Evolutionary conservation across 2,113 vertebrate species (phyloP).

Genomic region (Nesospiza acunhae): DNA sequence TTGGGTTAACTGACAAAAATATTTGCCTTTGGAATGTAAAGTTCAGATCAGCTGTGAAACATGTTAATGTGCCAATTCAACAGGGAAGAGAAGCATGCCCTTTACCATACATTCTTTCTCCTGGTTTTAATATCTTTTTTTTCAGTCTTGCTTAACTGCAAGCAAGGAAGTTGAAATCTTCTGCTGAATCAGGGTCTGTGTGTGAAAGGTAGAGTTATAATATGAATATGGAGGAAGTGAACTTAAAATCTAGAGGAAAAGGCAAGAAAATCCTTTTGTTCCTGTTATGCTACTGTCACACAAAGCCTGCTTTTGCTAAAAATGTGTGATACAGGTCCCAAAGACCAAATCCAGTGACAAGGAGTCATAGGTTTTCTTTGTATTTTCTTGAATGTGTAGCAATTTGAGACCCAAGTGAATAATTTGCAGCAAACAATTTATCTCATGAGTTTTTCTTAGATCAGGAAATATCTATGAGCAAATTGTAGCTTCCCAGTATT

Average conservation of each 20-base stretch:
- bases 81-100: fast-evolving
- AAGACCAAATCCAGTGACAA: slow-evolving; percentile 10
- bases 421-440: slow-evolving; percentile 26
- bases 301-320: not conserved
- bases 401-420: slow-evolving; percentile 27
- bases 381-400: not conserved
- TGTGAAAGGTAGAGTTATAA: not conserved
- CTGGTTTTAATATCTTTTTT: not conserved
- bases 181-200: not conserved
- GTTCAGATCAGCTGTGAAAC: not conserved
- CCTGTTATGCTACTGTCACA: not conserved
- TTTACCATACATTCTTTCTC: not conserved
- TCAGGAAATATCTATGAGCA: not conserved
- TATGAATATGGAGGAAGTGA: not conserved
- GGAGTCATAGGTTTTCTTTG: slow-evolving; percentile 10
- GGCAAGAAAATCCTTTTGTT: not conserved
- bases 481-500: not conserved
- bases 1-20: not conserved
- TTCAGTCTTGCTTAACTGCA: not conserved
- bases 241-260: not conserved
- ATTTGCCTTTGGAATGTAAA: slow-evolving; percentile 14
- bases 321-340: not conserved
- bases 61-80: not conserved
- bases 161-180: not conserved
- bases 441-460: not conserved